Evolutionary conservation across 2,888 invertebrate species (phyloP), one percentile per base, ranked within the genome.

Genomic region (Prosapia bicincta): DNA sequence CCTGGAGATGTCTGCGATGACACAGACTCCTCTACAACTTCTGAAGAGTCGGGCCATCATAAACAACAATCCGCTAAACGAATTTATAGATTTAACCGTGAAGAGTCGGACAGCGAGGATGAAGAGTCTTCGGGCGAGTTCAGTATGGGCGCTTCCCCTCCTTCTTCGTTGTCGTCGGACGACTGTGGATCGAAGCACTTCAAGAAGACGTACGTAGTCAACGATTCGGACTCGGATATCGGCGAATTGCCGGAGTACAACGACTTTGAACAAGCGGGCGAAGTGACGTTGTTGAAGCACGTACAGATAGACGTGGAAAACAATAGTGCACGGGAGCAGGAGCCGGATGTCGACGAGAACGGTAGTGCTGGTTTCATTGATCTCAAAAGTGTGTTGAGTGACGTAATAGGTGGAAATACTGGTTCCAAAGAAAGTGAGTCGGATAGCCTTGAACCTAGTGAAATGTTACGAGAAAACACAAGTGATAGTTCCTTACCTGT

Each of bases 121-220:
- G 79, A 80, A 38, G 78, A 81, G 65, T 80, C 79, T 1, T 80
- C 79, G 3, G 71, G 75, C 65, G 79, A 77, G 74, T 79, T 66
- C 69, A 80, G 73, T 77, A 75, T 32, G 75, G 79, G 32, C 13
- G 75, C 79, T 9, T 74, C 77, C 9, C 71, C 79, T 5, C 77
- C 78, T 5, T 68, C 66, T 28, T 78, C 77, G 6, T 71, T 78
- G 9, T 77, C 78, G 67, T 74, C 77, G 23, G 78, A 77, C 72
- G 65, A 65, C 20, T 68, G 65, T 10, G 72, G 30, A n/a, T 30
- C 43, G 23, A 72, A 66, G 38, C 65, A 83, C n/a, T 86, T 85
- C 78, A 84, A 84, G 0, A 82, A 84, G 2, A 85, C 85, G 0
- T 85, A 85, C 72, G 84, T 86, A 0, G 85, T 86, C 0, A 86